A percentile compares a stretch with the other conserved stretches of the same genome.
phyloP scores from a whole-genome alignment of 2,113 vertebrate genomes.

The Andinoacara biseriatus region DNA sequence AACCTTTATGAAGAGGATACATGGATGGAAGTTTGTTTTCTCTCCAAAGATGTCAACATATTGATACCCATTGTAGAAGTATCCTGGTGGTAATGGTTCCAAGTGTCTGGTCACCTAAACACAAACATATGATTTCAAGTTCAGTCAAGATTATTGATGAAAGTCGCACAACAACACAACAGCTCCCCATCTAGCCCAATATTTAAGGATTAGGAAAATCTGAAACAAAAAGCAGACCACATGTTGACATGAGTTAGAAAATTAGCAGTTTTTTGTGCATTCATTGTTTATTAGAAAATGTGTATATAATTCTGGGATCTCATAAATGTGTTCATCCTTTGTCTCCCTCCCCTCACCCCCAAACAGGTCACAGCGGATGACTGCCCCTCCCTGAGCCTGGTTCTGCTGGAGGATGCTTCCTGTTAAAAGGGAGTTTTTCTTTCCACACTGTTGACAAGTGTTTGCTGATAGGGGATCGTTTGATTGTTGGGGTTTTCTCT shows the following conservation, averaged over 20 bases:
- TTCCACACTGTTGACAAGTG: no score
- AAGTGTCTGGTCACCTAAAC: constrained; percentile 86
- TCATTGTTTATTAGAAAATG: background rate
- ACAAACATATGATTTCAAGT: constrained; percentile 10
- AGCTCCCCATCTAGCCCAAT: background rate
- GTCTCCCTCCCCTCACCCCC: no score
- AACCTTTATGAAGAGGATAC: constrained; percentile 87
- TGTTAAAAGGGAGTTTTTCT: no score
- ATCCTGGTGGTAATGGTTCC: constrained; percentile 91
- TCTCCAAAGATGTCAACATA: constrained; percentile 95
- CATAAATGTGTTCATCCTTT: background rate
- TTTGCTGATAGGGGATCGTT: no score
- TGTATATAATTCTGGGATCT: background rate
- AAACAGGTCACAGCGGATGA: no score
- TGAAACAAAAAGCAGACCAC: background rate
- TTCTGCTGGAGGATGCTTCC: no score
- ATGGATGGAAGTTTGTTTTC: constrained; percentile 89
- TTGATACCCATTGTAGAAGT: constrained; percentile 93
- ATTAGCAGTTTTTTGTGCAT: background rate
- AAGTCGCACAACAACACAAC: background rate
- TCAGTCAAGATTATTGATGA: background rate
- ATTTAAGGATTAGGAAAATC: background rate
- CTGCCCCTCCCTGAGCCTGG: no score
- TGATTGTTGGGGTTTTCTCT: no score
- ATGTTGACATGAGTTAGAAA: background rate